These are phyloP conservation scores for Phrynocephalus forsythii DNA, from an alignment of 2,797 vertebrate genomes.

Conservation along the genomic window DNA sequence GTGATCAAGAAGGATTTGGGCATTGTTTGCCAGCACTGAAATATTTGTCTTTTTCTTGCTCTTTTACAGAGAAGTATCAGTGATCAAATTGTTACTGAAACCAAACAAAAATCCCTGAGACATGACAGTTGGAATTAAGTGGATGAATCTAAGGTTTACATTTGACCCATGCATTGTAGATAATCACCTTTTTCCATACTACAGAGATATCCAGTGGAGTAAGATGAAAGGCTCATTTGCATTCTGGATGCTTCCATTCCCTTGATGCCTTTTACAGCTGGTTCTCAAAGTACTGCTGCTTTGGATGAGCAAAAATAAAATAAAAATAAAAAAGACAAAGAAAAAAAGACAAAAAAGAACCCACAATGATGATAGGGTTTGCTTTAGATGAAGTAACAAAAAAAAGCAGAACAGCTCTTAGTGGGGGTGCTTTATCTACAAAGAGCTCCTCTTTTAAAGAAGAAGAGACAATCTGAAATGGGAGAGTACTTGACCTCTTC, in stretches of 20 bases:
- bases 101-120: not conserved
- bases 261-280: conserved; percentile 66
- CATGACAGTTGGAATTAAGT: conserved; percentile 52
- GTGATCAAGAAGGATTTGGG: conserved; percentile 55
- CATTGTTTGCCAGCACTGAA: conserved; percentile 61
- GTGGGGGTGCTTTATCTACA: not conserved
- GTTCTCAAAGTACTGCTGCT: conserved; percentile 37
- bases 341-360: no score
- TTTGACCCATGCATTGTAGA: conserved; percentile 71
- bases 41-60: conserved; percentile 48
- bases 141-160: conserved; percentile 57
- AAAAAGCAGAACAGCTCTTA: conserved; percentile 46
- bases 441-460: not conserved
- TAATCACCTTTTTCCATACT: conserved; percentile 65
- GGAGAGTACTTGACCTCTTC: not conserved
- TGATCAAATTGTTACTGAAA: conserved; percentile 58
- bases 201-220: conserved; percentile 48
- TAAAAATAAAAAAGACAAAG: not conserved
- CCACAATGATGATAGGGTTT: not conserved
- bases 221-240: conserved; percentile 68
- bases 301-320: conserved; percentile 54
- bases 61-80: conserved; percentile 51
- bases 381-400: conserved; percentile 8
- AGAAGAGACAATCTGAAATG: not conserved
- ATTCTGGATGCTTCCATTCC: conserved; percentile 62